Conservation (phyloP, 53 echinoderm and acorn worm species). For the Paracentrotus lividus region DNA sequence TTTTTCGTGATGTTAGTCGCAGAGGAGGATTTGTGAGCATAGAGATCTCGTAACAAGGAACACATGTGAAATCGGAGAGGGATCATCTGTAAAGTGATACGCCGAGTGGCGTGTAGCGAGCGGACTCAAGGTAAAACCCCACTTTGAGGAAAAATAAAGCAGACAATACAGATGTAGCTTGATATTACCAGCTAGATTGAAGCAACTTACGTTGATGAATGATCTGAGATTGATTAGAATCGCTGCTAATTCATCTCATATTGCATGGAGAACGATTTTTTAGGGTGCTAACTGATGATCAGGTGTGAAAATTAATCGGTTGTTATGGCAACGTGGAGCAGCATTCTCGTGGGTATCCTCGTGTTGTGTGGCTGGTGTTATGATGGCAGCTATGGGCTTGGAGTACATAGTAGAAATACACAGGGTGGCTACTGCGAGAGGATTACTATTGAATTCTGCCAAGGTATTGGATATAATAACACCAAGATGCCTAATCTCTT, state of each 20-base stretch:
- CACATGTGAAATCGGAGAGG: constrained; percentile 59
- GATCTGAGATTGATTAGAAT: constrained; percentile 11
- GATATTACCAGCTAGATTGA: background rate
- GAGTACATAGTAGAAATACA: constrained; percentile 44
- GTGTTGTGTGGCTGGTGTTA: constrained; percentile 38
- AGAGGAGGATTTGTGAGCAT: background rate
- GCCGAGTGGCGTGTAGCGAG: constrained; percentile 4
- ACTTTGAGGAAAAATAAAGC: background rate
- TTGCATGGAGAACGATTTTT: background rate
- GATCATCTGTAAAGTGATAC: constrained; percentile 64
- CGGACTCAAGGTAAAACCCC: constrained; percentile 37
- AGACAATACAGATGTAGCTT: background rate
- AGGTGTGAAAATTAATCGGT: constrained; percentile 32
- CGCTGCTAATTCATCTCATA: background rate
- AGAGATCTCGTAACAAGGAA: constrained; percentile 51
- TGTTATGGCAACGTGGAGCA: constrained; percentile 60
- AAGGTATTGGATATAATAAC: constrained; percentile 96
- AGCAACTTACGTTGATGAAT: background rate
- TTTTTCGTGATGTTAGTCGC: too few relatives aligned
- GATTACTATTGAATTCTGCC: constrained; percentile 96
- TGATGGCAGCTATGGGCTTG: constrained; percentile 11
- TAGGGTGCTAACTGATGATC: background rate
- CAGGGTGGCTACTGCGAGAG: constrained; percentile 92
- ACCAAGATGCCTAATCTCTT: constrained; percentile 97
- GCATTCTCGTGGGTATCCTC: background rate